phyloP scores from a whole-genome alignment of 2,797 vertebrate genomes.

The Scolopax bukidnonensis region DNA sequence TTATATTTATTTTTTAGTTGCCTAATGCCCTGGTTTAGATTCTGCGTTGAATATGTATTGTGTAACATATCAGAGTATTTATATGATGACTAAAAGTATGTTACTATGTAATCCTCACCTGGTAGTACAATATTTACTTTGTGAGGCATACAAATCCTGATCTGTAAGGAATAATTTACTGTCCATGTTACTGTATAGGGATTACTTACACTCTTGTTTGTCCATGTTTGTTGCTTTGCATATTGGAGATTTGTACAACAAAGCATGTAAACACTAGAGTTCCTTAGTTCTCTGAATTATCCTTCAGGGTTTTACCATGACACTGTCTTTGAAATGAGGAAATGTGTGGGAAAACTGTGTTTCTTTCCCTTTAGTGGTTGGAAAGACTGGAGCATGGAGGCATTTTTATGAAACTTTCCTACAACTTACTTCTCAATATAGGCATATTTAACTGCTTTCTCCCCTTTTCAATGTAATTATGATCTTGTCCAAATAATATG shows the following conservation, averaged over 20 bases:
- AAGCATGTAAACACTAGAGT: background rate
- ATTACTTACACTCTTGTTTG: background rate
- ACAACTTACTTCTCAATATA: background rate
- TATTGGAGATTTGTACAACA: background rate
- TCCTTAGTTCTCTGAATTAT: background rate
- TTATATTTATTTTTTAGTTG: background rate
- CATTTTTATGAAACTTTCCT: background rate
- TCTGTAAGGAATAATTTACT: background rate
- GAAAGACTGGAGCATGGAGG: background rate
- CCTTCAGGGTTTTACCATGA: background rate
- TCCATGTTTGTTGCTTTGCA: background rate
- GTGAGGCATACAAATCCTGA: background rate
- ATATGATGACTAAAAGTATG: background rate
- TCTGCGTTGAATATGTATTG: background rate
- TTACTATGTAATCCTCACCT: background rate
- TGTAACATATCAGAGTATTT: background rate
- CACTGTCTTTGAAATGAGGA: background rate
- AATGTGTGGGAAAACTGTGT: background rate
- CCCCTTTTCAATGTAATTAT: background rate
- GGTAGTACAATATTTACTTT: background rate
- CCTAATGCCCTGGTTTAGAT: background rate
- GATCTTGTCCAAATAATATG: background rate
- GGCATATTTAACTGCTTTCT: background rate
- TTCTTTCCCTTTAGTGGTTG: background rate
- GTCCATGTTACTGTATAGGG: background rate